These are phyloP conservation scores for Ceyx cyanopectus DNA, from an alignment of 2,113 vertebrate species.

Conservation along the genomic window DNA sequence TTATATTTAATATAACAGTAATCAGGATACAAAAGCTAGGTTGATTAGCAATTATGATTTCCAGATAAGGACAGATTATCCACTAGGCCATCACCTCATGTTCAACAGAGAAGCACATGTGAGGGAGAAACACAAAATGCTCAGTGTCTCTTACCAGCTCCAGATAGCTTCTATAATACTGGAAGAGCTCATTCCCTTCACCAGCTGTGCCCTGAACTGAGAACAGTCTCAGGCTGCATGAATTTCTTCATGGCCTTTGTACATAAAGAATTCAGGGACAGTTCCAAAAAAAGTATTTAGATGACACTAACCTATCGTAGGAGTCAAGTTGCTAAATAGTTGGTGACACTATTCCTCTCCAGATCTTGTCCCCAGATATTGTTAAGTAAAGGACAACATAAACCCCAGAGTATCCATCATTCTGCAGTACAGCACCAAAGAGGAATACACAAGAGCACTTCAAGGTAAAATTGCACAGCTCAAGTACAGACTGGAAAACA, in stretches of 20 bases:
- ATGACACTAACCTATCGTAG: background rate
- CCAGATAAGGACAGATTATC: background rate
- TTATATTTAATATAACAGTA: background rate
- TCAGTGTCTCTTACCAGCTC: background rate
- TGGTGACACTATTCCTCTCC: background rate
- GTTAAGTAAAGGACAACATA: background rate
- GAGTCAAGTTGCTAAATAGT: background rate
- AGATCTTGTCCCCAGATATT: background rate
- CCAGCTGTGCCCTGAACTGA: background rate
- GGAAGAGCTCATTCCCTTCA: background rate
- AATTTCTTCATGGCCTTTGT: background rate
- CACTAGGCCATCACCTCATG: background rate
- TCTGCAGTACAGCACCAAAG: background rate
- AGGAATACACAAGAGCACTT: background rate
- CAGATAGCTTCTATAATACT: background rate
- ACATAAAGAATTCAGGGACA: background rate
- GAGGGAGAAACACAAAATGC: background rate
- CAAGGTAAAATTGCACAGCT: background rate
- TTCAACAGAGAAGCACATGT: background rate
- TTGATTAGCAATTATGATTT: conserved; percentile 7
- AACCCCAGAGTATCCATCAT: background rate
- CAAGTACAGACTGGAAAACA: background rate
- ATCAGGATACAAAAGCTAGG: background rate
- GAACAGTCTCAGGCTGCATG: background rate
- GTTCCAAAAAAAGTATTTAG: background rate